These are phyloP conservation scores for Calyptommatus sinebrachiatus DNA, from an alignment of 2,113 vertebrate species.

Conservation along the genomic window DNA sequence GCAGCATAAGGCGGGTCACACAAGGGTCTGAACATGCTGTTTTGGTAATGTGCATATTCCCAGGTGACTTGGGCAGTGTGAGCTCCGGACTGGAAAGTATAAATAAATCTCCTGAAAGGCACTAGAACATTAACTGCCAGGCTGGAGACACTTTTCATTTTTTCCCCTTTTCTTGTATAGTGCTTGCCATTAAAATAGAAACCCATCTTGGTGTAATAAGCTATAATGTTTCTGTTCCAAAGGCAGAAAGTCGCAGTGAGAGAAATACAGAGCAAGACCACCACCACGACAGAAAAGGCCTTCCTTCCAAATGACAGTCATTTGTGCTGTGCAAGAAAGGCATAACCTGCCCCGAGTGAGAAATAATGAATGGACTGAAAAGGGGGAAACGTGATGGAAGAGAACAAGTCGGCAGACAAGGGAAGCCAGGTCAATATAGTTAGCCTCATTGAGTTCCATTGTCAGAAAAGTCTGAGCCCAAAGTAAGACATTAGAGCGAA, in stretches of 20 bases:
- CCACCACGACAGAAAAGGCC: not conserved
- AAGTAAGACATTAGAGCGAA: too few species aligned
- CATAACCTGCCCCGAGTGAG: constrained; percentile 1
- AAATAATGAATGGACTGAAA: not conserved
- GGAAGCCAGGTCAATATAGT: not conserved
- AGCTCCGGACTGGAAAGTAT: constrained; percentile 7
- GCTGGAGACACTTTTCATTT: not conserved
- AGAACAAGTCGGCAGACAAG: not conserved
- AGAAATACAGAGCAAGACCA: not conserved
- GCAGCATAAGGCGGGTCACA: not conserved
- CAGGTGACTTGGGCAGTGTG: constrained; percentile 11
- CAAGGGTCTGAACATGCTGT: not conserved
- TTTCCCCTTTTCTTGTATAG: not conserved
- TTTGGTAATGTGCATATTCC: constrained; percentile 22
- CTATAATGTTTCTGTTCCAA: constrained; percentile 18
- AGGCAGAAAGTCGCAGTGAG: not conserved
- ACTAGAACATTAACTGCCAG: constrained; percentile 1
- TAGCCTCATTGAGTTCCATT: not conserved
- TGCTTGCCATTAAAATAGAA: constrained; percentile 15
- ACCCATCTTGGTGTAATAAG: constrained; percentile 5
- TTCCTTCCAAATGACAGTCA: constrained; percentile 26
- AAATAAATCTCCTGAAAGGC: constrained; percentile 14
- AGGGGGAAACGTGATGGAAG: not conserved
- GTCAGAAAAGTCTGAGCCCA: not conserved
- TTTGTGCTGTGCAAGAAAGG: not conserved